Evolutionary conservation across 2,888 invertebrate genomes (phyloP), one percentile per base, ranked within the genome.

Genomic region (Leucozona laternaria): DNA sequence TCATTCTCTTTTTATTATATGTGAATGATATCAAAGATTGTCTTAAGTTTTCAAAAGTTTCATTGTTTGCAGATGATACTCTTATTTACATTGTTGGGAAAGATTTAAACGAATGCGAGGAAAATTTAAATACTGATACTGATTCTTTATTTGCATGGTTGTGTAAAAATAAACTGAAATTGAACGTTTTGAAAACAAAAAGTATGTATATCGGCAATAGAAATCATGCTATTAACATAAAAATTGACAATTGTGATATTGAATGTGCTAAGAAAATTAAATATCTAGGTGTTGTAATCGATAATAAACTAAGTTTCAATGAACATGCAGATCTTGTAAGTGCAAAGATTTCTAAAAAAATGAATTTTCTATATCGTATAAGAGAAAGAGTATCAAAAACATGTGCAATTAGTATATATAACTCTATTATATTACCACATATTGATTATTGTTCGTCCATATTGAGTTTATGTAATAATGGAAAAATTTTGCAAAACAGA

Each of bases 141-240:
- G n/a, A 31, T 8, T 13, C 8, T 8, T 17, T 58, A 31, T 58
- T 31, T 43, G 2, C 31, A 57, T 45, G 71, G 57, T 22, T 57
- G 43, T 43, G 43, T 58, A 72, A 58, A 48, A 72, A 72, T 17
- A 72, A 48, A 58, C 22, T 58, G 5, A 60, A 72, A 34, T 43
- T 71, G 20, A 71, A 72, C 34, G 22, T 72, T 2, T 20, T 17
- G 20, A 57, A 58, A 72, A n/a, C n/a, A 72, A 25, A 25, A 25
- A 25, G 25, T 25, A 25, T 25, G 25, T 25, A 31, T 6, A 71
- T 31, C 13, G 57, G 45, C 7, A 71, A 17, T 55, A 28, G 68
- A 34, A 15, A 17, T 53, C 20, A 22, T 50, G 34, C 37, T 50
- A 53, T 68, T 13, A 68, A 48, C 66, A 48, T 68, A 31, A 50